Evolutionary conservation across 2,888 invertebrate species (phyloP).

Genomic region (Rambutsinella grinnellia): DNA sequence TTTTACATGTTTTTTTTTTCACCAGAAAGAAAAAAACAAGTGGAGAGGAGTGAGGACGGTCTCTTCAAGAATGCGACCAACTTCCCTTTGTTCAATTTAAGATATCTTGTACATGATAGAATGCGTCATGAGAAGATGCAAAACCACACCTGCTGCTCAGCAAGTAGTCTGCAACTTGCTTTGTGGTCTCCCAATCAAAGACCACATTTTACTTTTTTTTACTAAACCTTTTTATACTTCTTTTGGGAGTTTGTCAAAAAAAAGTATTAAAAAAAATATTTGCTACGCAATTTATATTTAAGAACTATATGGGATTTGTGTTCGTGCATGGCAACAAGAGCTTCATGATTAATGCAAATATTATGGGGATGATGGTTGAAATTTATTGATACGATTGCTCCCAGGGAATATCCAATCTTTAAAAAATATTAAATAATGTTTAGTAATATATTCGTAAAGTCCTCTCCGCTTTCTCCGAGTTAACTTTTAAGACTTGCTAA

Average conservation of each 20-base stretch:
- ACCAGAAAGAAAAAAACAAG: not conserved
- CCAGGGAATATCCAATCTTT: no score
- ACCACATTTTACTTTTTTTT: constrained; percentile 9
- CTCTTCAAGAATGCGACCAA: constrained; percentile 5
- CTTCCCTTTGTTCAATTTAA: not conserved
- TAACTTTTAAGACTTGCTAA: no score
- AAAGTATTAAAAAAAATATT: not conserved
- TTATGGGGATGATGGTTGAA: no score
- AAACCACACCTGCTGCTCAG: constrained; percentile 56
- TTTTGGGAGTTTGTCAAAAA: not conserved
- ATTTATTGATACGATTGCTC: not conserved
- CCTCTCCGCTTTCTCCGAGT: no score
- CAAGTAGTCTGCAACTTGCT: constrained; percentile 41
- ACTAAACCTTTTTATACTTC: not conserved
- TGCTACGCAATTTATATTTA: constrained; percentile 8
- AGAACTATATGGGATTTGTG: constrained; percentile 13
- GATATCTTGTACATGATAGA: not conserved
- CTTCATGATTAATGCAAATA: no score
- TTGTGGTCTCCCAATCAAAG: constrained; percentile 52
- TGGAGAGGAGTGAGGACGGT: not conserved
- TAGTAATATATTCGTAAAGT: no score
- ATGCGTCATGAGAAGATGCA: constrained; percentile 39
- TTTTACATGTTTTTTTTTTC: no score
- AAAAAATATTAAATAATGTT: no score
- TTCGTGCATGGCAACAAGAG: not conserved